Base-by-base conservation (phyloP, 2,888 invertebrate genomes). In the Papilio demoleus region DNA sequence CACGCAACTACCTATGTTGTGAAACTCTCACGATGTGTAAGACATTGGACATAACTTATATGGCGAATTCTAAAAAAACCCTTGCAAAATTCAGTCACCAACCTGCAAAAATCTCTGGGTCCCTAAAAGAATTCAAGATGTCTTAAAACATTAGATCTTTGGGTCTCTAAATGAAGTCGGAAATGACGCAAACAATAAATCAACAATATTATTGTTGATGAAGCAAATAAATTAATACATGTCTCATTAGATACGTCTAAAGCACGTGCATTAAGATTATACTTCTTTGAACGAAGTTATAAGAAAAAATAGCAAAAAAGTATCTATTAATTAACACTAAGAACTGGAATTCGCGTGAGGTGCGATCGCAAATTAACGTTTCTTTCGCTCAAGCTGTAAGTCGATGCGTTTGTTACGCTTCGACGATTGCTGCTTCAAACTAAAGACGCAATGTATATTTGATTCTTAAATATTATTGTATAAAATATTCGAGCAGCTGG, bases 281-380 rank as follows among this genome's bases (percentile, higher is more conserved):
- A 17, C 42, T 75, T 73, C 75, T 73, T 65, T 71, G 72, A 63
- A 66, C 59, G 63, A 71, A 69, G 14, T 3, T 67, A 61, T 27
- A 67, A 67, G 72, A 74, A 74, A 71, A 76, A 72, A 70, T 60
- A 69, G 70, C 73, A 76, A 81, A 78, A 80, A 77, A 71, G 63
- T 68, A 68, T 74, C 77, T 76, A 81, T 81, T 79, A 79, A 81
- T 80, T 80, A 79, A 73, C 67, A 65, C 62, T 71, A 71, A 75
- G 79, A 77, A 78, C 76, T 77, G 79, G 76, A 79, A 80, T 75
- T 74, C 75, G 74, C 74, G 71, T 76, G 71, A 72, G 70, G 73
- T 77, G 74, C 76, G 74, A 75, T 74, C 72, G 71, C 70, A 75
- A 73, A 75, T 77, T 77, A 79, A 76, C 74, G 75, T 81, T 82